These are phyloP conservation scores for Trematomus loennbergii DNA, from an alignment of 2,113 vertebrate genomes.

Conservation along the genomic window DNA sequence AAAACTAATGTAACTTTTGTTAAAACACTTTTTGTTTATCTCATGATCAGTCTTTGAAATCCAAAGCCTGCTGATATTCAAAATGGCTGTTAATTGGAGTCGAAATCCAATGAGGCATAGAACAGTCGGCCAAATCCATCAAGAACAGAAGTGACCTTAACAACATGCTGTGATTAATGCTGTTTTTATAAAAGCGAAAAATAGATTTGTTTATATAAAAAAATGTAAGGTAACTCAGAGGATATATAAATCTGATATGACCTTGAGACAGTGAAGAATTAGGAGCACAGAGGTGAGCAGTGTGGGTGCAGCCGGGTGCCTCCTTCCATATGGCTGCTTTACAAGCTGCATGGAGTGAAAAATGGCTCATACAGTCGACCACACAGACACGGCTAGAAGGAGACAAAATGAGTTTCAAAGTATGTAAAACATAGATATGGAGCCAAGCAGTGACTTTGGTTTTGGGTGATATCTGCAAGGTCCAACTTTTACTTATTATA, in stretches of 20 bases:
- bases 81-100: slow-evolving; percentile 32
- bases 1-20: not conserved
- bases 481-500: slow-evolving; percentile 28
- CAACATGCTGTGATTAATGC: slow-evolving; percentile 7
- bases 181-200: not conserved
- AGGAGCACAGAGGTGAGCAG: slow-evolving; percentile 32
- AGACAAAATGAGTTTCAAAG: slow-evolving; percentile 46
- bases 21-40: slow-evolving; percentile 22
- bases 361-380: slow-evolving; percentile 26
- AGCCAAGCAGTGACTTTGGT: slow-evolving; percentile 39
- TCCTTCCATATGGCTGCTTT: slow-evolving; percentile 60
- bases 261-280: slow-evolving; percentile 60
- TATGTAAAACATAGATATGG: slow-evolving; percentile 43
- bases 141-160: slow-evolving; percentile 13
- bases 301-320: slow-evolving; percentile 42
- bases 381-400: slow-evolving; percentile 23
- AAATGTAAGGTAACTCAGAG: not conserved
- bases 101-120: slow-evolving; percentile 24
- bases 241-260: slow-evolving; percentile 42
- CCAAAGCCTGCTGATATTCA: not conserved
- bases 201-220: not conserved
- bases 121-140: not conserved
- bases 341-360: slow-evolving; percentile 62
- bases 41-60: not conserved
- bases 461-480: slow-evolving; percentile 32